Conservation (phyloP, 2,888 invertebrate species). For the Gisinianus flammeolus region DNA sequence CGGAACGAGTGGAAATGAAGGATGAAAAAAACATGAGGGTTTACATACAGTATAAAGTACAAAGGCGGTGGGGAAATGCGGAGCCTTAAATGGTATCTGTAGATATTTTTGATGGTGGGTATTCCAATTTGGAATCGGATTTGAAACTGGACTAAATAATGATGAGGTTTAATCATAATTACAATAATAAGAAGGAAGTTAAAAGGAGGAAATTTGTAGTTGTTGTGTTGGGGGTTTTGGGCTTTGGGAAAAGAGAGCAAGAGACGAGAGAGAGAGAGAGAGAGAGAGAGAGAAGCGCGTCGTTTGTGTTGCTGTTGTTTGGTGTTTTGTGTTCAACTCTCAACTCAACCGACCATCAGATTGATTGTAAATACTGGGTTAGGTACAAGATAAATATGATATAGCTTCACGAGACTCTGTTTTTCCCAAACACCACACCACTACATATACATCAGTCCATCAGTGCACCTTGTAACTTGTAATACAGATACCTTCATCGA, state of each 20-base stretch:
- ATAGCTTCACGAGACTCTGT: constrained; percentile 6
- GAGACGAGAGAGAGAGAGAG: constrained; percentile 1
- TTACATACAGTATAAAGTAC: too few species aligned
- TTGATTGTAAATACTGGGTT: constrained; percentile 31
- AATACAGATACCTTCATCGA: neutral
- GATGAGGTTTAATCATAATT: neutral
- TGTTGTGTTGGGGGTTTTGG: neutral
- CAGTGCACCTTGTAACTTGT: neutral
- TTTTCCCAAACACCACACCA: neutral
- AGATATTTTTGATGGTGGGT: too few species aligned
- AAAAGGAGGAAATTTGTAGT: constrained; percentile 1
- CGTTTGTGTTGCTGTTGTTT: neutral
- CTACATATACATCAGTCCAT: neutral
- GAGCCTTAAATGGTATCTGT: too few species aligned
- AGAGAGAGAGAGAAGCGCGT: neutral
- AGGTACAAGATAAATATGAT: constrained; percentile 27
- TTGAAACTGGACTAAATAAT: constrained; percentile 2
- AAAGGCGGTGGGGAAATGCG: too few species aligned
- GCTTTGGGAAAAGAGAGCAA: neutral
- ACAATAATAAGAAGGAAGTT: constrained; percentile 15
- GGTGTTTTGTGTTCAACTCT: neutral
- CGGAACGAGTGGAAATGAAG: too few species aligned
- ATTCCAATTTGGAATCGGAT: too few species aligned
- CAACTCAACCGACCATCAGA: neutral
- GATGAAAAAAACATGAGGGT: too few species aligned